phyloP scores from a whole-genome alignment of 2,113 vertebrate genomes.

The Scolopax mira region DNA sequence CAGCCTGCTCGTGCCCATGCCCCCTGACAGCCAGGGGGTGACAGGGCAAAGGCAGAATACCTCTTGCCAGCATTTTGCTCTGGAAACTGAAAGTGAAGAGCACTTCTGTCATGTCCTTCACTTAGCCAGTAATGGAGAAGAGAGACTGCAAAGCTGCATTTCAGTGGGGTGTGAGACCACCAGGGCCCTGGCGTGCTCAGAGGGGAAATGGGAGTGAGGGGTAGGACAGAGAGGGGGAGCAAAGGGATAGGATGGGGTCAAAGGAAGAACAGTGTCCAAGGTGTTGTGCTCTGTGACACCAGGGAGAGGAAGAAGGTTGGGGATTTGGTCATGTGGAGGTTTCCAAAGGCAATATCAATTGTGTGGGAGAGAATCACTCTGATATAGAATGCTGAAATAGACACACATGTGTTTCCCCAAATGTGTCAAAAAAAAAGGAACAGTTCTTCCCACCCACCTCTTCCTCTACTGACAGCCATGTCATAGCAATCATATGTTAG shows the following conservation, averaged over 20 bases:
- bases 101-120: rapidly evolving
- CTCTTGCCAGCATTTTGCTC: not conserved
- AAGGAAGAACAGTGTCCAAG: not conserved
- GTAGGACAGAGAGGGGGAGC: not conserved
- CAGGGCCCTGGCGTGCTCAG: not conserved
- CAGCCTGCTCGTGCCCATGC: not conserved
- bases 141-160: not conserved
- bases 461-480: not conserved
- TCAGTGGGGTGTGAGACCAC: not conserved
- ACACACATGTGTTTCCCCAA: not conserved
- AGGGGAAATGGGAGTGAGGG: not conserved
- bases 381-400: not conserved
- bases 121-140: not conserved
- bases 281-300: not conserved
- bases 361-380: not conserved
- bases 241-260: not conserved
- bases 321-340: not conserved
- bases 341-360: not conserved
- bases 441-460: not conserved
- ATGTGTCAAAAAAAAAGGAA: not conserved
- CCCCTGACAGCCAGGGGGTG: no score
- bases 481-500: not conserved
- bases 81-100: rapidly evolving
- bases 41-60: not conserved
- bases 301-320: not conserved